phyloP scores from a whole-genome alignment of 2,113 vertebrate genomes.

The Pogonocichla stellata region DNA sequence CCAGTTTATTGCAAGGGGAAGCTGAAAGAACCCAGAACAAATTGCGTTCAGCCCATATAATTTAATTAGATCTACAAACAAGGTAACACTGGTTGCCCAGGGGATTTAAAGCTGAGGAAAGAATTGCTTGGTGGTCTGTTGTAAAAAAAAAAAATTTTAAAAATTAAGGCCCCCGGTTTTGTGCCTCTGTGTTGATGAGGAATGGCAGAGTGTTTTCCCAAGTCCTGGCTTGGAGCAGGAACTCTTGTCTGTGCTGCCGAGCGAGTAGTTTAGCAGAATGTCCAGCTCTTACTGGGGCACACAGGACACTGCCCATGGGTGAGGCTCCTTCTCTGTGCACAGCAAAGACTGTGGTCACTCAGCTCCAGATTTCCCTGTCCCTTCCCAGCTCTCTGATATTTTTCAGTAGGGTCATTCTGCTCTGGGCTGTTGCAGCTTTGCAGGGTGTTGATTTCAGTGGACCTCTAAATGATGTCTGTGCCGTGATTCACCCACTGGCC shows the following conservation, averaged over 20 bases:
- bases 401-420: neutral
- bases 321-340: neutral
- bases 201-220: neutral
- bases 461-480: neutral
- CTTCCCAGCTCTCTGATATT: neutral
- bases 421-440: neutral
- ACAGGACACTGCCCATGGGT: accelerated
- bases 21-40: slow-evolving; percentile 67
- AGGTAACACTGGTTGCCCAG: slow-evolving; percentile 69
- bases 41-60: slow-evolving; percentile 67
- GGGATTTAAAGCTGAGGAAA: slow-evolving; percentile 49
- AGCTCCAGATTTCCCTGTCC: neutral
- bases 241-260: neutral
- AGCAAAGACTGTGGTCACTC: neutral
- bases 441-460: neutral
- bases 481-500: neutral
- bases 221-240: neutral
- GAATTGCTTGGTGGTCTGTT: slow-evolving; percentile 59
- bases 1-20: slow-evolving; percentile 61
- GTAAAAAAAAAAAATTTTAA: neutral
- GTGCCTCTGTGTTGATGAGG: neutral
- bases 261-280: accelerated
- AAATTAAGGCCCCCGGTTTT: neutral
- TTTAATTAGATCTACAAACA: slow-evolving; percentile 73
- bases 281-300: neutral